These are phyloP conservation scores for Drosophila koepferae DNA, from an alignment of 2,888 invertebrate genomes.

Conservation along the genomic window DNA sequence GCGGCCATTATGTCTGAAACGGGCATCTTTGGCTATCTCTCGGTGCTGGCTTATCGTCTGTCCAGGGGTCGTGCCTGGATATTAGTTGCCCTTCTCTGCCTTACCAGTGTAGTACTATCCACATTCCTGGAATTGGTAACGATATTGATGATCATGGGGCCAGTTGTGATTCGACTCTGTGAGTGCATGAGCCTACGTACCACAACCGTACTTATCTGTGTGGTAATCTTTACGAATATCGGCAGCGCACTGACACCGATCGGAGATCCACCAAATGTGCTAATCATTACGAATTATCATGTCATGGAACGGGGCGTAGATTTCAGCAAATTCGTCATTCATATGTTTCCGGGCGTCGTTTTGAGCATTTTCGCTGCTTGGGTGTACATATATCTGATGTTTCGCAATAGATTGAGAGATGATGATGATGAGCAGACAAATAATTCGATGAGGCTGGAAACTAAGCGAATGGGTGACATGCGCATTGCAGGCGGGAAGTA, in stretches of 20 bases:
- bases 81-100: constrained; percentile 89
- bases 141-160: constrained; percentile 90
- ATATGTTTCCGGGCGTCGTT: constrained; percentile 86
- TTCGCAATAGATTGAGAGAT: constrained; percentile 88
- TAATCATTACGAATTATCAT: constrained; percentile 78
- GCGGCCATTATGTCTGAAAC: constrained; percentile 91
- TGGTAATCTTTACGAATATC: constrained; percentile 95
- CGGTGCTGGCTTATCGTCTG: constrained; percentile 88
- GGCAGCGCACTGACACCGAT: constrained; percentile 96
- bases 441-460: constrained; percentile 92
- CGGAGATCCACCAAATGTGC: constrained; percentile 92
- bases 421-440: constrained; percentile 88
- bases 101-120: constrained; percentile 89
- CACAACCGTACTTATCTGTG: constrained; percentile 92
- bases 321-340: constrained; percentile 89
- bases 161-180: constrained; percentile 91
- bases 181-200: constrained; percentile 95
- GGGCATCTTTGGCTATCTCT: constrained; percentile 91
- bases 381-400: constrained; percentile 89
- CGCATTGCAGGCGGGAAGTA: constrained; percentile 89
- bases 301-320: constrained; percentile 87
- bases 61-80: constrained; percentile 90
- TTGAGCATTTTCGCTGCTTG: constrained; percentile 85
- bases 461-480: constrained; percentile 87
- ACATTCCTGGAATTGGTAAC: constrained; percentile 92